Conservation (phyloP, 1,140 invertebrate species). For the Drosophila prosaltans region DNA sequence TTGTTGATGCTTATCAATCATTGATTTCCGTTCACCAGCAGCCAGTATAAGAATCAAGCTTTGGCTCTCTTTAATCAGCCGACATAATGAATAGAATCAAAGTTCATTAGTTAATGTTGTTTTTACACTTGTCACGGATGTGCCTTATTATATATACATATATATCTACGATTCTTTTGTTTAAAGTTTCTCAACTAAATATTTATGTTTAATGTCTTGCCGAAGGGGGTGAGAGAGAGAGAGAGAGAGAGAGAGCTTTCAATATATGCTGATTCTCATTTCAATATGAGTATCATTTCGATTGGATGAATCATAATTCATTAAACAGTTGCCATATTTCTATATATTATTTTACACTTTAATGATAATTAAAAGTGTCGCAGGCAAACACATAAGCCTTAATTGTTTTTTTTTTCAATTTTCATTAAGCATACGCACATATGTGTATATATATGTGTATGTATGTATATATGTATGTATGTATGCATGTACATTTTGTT, state of each 20-base stretch:
- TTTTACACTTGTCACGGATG: constrained; percentile 42
- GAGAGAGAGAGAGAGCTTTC: not conserved
- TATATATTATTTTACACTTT: not conserved
- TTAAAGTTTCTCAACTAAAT: constrained; percentile 38
- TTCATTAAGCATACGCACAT: no score
- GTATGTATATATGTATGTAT: constrained; percentile 1
- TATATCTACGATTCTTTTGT: constrained; percentile 21
- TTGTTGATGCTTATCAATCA: constrained; percentile 62
- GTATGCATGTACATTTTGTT: not conserved
- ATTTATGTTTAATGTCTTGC: constrained; percentile 27
- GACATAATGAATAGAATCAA: constrained; percentile 41
- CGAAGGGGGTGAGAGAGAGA: not conserved
- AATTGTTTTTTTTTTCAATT: constrained; percentile 15
- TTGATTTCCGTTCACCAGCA: constrained; percentile 48
- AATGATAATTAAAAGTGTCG: constrained; percentile 2
- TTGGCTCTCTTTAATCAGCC: constrained; percentile 28
- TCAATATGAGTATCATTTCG: not conserved
- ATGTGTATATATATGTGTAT: no score
- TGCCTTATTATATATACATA: constrained; percentile 40
- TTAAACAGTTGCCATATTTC: not conserved
- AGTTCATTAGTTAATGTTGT: constrained; percentile 47
- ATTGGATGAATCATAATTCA: constrained; percentile 1
- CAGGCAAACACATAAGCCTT: constrained; percentile 3
- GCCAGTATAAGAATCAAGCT: constrained; percentile 19
- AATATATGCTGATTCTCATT: constrained; percentile 1